These are phyloP conservation scores for Idaea straminata DNA, from an alignment of 2,888 invertebrate genomes.

Conservation along the genomic window DNA sequence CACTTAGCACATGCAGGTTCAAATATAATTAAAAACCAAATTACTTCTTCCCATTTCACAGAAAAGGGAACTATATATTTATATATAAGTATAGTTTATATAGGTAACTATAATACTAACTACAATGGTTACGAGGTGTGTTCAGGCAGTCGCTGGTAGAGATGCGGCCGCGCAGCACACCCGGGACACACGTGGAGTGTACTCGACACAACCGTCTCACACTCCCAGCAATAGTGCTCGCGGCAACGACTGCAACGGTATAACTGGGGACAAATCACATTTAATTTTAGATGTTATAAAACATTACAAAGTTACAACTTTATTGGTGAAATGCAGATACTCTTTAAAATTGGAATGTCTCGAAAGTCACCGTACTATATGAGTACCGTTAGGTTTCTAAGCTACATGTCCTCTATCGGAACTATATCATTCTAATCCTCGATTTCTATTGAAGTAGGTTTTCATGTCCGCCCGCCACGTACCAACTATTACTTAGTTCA, in stretches of 20 bases:
- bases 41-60: neutral
- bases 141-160: slow-evolving; percentile 66
- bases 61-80: neutral
- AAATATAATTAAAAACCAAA: neutral
- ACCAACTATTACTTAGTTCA: no score
- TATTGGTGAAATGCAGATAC: no score
- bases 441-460: no score
- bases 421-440: no score
- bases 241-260: slow-evolving; percentile 90
- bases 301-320: no score
- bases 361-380: no score
- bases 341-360: no score
- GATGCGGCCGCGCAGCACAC: slow-evolving; percentile 86
- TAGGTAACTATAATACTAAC: neutral
- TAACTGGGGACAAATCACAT: slow-evolving; percentile 72
- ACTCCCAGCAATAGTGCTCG: slow-evolving; percentile 94
- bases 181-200: slow-evolving; percentile 98
- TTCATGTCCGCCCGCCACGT: no score
- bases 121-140: neutral
- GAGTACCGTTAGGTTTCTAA: no score
- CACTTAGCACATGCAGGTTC: no score
- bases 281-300: slow-evolving; percentile 1
- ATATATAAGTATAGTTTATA: neutral
- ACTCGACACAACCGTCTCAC: slow-evolving; percentile 96
- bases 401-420: no score